Evolutionary conservation across 2,888 invertebrate genomes (phyloP), one percentile per base, ranked within the genome.

Genomic region (Meta bourneti): DNA sequence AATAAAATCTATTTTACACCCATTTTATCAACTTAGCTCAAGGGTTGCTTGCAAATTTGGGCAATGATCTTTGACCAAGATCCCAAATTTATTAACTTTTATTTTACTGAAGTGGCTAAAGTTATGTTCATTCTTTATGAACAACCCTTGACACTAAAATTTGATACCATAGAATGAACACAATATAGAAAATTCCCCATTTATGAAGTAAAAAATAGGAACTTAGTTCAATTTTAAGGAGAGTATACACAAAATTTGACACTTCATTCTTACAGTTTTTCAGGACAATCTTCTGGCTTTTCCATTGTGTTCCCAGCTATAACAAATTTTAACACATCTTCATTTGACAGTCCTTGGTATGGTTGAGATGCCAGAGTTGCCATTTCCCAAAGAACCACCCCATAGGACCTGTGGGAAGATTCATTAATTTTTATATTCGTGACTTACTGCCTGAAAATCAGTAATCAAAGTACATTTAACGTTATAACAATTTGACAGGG

Each of bases 361-460:
- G 99, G 99, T 95, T 99, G 99, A 94, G 98, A 98, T 16, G 99
- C 99, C 82, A 99, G 96, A 0, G 99, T 99, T 61, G 98, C 98
- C 98, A 99, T 99, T 96, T 99, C 99, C 98, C 99, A 99, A 85
- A 99, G 95, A 9, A 99, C 99, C 83, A 99, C 97, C 54, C 99
- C 99, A 95, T 97, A 99, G 95, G 95, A 95, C 91, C 98, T 98
- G 97, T 48, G 70, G 11, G 11, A 51, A 20, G 20, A 34, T 34
- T 34, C 34, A 34, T 34, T 34, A 34, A 34, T 34, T 6, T 19
- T 72, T 74, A 5, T 13, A 34, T 20, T 13, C 13, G 9, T 19
- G 16, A 51, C n/a, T 13, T 19, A 75, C 34, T 7, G 34, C n/a
- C 7, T n/a, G 19, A 70, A n/a, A 4, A 70, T 70, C n/a, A 70